Evolutionary conservation across 1,140 invertebrate genomes (phyloP).

Genomic region (Drosophila pallidifrons): DNA sequence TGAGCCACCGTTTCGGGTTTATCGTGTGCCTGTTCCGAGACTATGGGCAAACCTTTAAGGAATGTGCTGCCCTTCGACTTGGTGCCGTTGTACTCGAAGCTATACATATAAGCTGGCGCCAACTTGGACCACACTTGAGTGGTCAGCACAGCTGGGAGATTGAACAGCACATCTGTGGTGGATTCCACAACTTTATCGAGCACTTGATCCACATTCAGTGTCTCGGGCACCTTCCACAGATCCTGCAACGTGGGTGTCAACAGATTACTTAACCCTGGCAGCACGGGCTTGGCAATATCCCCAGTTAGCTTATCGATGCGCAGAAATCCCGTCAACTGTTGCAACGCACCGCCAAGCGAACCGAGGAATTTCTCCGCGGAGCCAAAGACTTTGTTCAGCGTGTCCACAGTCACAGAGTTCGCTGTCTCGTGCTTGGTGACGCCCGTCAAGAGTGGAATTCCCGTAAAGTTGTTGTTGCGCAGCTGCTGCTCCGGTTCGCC

Average conservation of each 20-base stretch:
- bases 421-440: slow-evolving; percentile 90
- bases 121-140: slow-evolving; percentile 88
- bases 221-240: slow-evolving; percentile 73
- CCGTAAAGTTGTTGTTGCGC: slow-evolving; percentile 85
- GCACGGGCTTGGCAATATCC: slow-evolving; percentile 65
- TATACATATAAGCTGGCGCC: slow-evolving; percentile 89
- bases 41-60: slow-evolving; percentile 87
- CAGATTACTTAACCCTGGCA: slow-evolving; percentile 62
- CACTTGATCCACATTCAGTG: slow-evolving; percentile 70
- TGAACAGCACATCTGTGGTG: slow-evolving; percentile 89
- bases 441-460: slow-evolving; percentile 89
- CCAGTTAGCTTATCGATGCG: slow-evolving; percentile 75
- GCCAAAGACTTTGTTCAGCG: slow-evolving; percentile 65
- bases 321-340: slow-evolving; percentile 63
- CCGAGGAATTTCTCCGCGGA: slow-evolving; percentile 75
- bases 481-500: slow-evolving; percentile 87
- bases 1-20: slow-evolving; percentile 86
- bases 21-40: slow-evolving; percentile 76
- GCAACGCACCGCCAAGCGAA: slow-evolving; percentile 58
- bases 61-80: slow-evolving; percentile 87
- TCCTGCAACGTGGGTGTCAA: slow-evolving; percentile 74
- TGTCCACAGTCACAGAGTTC: slow-evolving; percentile 69
- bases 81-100: slow-evolving; percentile 89
- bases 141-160: slow-evolving; percentile 90
- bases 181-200: slow-evolving; percentile 84